phyloP scores from a whole-genome alignment of 2,113 vertebrate genomes.

The Corvus cornix region DNA sequence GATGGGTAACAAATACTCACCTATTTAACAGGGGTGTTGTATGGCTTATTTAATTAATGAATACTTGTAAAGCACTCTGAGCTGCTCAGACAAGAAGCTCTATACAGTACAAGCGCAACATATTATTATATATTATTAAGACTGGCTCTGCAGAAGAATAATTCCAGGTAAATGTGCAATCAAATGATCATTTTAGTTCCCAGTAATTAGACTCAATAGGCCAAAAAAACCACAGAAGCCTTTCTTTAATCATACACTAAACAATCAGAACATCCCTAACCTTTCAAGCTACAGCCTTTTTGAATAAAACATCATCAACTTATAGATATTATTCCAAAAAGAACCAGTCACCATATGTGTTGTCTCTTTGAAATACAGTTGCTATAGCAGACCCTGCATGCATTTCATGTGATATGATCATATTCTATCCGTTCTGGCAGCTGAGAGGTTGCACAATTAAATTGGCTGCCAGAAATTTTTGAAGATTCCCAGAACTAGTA shows the following conservation, averaged over 20 bases:
- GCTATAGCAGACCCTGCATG: constrained; percentile 69
- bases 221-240: constrained; percentile 57
- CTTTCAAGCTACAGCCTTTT: constrained; percentile 70
- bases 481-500: constrained; percentile 65
- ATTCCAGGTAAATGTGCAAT: constrained; percentile 72
- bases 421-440: constrained; percentile 68
- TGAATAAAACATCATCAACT: constrained; percentile 72
- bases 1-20: constrained; percentile 55
- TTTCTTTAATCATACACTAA: constrained; percentile 65
- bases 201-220: constrained; percentile 69
- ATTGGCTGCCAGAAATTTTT: constrained; percentile 65
- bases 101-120: constrained; percentile 60
- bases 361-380: constrained; percentile 70
- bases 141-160: constrained; percentile 70
- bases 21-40: constrained; percentile 62
- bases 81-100: constrained; percentile 67
- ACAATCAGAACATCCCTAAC: constrained; percentile 71
- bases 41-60: constrained; percentile 57
- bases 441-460: constrained; percentile 68
- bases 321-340: constrained; percentile 73
- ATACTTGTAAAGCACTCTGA: constrained; percentile 51
- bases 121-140: constrained; percentile 74
- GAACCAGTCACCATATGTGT: constrained; percentile 70
- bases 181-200: constrained; percentile 70
- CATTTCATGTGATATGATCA: constrained; percentile 71